A percentile compares a stretch with the other conserved stretches of the same genome.
phyloP scores from a whole-genome alignment of 2,888 invertebrate species.

The Melieria crassipennis region DNA sequence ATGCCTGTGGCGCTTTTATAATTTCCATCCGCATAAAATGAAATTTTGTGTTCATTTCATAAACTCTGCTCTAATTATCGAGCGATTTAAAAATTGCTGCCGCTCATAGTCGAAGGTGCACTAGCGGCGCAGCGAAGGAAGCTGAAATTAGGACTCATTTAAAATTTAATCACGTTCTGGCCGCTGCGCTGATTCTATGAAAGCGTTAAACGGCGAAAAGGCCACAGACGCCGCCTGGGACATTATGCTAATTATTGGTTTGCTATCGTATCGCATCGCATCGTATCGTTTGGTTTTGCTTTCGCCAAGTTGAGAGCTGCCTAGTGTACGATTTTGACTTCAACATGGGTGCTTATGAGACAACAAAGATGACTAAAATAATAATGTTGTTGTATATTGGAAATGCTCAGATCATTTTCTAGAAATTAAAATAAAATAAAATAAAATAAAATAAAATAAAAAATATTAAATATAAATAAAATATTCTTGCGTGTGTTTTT shows the following conservation, averaged over 20 bases:
- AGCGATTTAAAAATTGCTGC: slow-evolving; percentile 28
- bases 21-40: slow-evolving; percentile 44
- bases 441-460: too few relatives aligned
- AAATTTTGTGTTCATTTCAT: slow-evolving; percentile 49
- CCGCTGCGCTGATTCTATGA: not conserved
- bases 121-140: slow-evolving; percentile 1
- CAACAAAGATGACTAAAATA: too few relatives aligned
- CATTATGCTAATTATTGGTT: slow-evolving; percentile 28
- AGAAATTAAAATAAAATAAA: too few relatives aligned
- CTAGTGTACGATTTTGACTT: too few relatives aligned
- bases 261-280: not conserved
- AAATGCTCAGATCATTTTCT: too few relatives aligned
- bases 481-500: too few relatives aligned
- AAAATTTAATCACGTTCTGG: slow-evolving; percentile 30
- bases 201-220: not conserved
- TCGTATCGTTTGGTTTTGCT: too few relatives aligned
- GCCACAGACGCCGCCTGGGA: slow-evolving; percentile 9
- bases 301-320: too few relatives aligned
- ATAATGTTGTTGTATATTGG: too few relatives aligned
- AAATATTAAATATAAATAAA: too few relatives aligned
- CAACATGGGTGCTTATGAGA: too few relatives aligned
- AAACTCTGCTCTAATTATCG: slow-evolving; percentile 39
- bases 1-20: slow-evolving; percentile 42
- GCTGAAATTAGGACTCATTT: slow-evolving; percentile 26
- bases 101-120: not conserved